Evolutionary conservation across 1,140 invertebrate genomes (phyloP).

Genomic region (Chlorops oryzae): DNA sequence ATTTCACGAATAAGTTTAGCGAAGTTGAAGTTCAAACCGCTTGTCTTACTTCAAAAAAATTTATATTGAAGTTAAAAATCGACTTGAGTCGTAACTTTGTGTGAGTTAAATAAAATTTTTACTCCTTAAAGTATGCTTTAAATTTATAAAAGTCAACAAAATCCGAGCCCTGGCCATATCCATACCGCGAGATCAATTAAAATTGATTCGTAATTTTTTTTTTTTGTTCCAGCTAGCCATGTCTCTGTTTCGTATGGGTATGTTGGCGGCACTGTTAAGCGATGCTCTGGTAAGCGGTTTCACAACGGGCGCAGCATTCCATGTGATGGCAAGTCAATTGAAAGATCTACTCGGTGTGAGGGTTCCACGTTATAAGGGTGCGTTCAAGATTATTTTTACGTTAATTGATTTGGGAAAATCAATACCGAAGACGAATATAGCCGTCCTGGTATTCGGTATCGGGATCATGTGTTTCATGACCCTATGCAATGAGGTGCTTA

Average conservation of each 20-base stretch:
- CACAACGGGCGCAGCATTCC: conserved; percentile 83
- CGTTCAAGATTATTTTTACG: conserved; percentile 68
- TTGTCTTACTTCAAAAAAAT: too few species aligned
- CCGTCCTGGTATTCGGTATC: conserved; percentile 63
- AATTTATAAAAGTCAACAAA: too few species aligned
- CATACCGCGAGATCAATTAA: background rate
- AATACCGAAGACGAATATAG: conserved; percentile 57
- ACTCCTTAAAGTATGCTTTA: too few species aligned
- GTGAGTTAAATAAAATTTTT: too few species aligned
- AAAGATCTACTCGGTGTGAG: conserved; percentile 77
- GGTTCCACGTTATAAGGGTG: conserved; percentile 58
- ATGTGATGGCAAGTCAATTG: conserved; percentile 85
- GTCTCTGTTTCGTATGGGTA: conserved; percentile 74
- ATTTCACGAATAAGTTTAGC: too few species aligned
- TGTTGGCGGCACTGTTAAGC: conserved; percentile 75
- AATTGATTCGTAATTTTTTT: conserved; percentile 9
- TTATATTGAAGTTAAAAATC: too few species aligned
- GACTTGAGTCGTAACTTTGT: too few species aligned
- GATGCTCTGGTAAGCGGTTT: conserved; percentile 88
- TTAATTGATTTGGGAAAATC: conserved; percentile 59
- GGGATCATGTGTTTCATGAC: conserved; percentile 65
- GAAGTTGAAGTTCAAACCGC: too few species aligned
- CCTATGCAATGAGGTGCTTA: conserved; percentile 73
- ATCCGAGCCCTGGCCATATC: too few species aligned
- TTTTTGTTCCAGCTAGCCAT: conserved; percentile 62